Conservation (phyloP, 2,797 vertebrate genomes). For the Mionectes olivaceus region DNA sequence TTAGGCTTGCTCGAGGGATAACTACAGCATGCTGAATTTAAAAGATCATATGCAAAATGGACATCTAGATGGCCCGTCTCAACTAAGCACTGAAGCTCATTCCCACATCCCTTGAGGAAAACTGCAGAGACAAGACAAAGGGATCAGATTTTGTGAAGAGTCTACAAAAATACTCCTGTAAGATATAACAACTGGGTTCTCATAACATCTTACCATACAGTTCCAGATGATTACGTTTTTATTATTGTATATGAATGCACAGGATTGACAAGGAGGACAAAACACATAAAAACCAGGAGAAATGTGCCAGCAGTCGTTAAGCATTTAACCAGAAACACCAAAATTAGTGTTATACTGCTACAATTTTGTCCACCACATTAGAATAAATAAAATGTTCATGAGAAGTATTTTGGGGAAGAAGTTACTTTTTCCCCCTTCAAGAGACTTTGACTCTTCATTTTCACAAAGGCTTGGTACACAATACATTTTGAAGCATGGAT, state of each 20-base stretch:
- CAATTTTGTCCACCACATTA: background rate
- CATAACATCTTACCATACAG: background rate
- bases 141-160: background rate
- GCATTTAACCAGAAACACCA: background rate
- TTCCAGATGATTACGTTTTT: background rate
- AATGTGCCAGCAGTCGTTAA: background rate
- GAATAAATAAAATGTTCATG: background rate
- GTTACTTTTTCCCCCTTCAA: background rate
- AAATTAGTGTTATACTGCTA: background rate
- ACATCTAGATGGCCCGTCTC: background rate
- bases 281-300: background rate
- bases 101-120: background rate
- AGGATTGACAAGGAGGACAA: background rate
- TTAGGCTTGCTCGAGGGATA: background rate
- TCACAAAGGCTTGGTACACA: background rate
- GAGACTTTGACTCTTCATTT: background rate
- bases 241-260: background rate
- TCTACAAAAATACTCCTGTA: background rate
- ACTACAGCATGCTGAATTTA: background rate
- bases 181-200: background rate
- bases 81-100: background rate
- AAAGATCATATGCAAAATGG: background rate
- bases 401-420: background rate
- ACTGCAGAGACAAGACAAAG: background rate
- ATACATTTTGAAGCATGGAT: background rate